These are phyloP conservation scores for Dolichomitus sp. DNA, from an alignment of 2,888 invertebrate species.

Conservation along the genomic window DNA sequence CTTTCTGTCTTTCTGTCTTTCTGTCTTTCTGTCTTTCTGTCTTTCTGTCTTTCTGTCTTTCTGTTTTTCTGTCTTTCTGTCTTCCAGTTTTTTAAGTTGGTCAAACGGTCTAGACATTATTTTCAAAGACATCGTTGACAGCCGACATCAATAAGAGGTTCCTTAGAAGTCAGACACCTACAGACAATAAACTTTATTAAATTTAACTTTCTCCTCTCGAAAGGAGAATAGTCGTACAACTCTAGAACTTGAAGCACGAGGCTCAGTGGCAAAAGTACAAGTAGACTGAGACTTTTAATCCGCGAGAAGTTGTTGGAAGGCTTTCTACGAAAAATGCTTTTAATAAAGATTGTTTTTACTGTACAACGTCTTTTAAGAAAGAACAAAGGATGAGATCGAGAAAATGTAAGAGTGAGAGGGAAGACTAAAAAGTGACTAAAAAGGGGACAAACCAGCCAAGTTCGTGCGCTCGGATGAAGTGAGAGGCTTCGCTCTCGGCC, in stretches of 20 bases:
- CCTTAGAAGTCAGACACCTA: background rate
- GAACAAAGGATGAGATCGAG: background rate
- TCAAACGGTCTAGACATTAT: too few species aligned
- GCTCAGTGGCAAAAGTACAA: too few species aligned
- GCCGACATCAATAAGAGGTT: background rate
- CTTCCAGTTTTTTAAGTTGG: too few species aligned
- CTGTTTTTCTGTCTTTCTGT: too few species aligned
- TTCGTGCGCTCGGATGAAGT: conserved; percentile 20
- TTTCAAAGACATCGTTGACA: too few species aligned
- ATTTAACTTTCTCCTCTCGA: background rate
- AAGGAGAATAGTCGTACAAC: background rate
- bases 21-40: too few species aligned
- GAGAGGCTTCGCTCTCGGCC: conserved; percentile 31
- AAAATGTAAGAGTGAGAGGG: background rate
- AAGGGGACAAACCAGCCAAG: conserved; percentile 10
- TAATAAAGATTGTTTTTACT: conserved; percentile 4
- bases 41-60: too few species aligned
- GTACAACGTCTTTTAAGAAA: conserved; percentile 5
- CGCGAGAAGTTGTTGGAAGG: conserved; percentile 3
- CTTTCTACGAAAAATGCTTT: conserved; percentile 31
- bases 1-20: too few species aligned
- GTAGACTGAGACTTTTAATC: background rate
- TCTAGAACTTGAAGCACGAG: background rate
- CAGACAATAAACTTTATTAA: background rate
- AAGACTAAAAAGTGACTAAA: background rate